Conservation (phyloP, 1,140 invertebrate genomes). For the Brachionus manjavacas region DNA sequence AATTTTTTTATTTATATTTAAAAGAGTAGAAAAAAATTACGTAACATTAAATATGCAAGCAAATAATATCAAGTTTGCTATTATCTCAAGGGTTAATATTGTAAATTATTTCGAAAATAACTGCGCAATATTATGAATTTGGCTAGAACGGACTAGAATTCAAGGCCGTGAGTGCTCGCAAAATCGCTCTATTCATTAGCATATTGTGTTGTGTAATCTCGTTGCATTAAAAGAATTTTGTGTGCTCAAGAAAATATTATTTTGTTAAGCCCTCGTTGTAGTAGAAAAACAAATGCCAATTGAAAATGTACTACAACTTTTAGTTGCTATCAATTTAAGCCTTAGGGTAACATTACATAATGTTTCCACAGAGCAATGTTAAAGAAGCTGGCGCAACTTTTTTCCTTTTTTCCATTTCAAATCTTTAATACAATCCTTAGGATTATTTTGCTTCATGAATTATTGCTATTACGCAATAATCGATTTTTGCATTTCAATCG, state of each 20-base stretch:
- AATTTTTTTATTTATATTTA: not conserved
- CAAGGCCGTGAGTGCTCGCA: not conserved
- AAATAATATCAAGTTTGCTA: constrained; percentile 27
- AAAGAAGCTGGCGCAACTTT: not conserved
- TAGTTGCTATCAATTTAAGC: not conserved
- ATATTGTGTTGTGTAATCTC: constrained; percentile 22
- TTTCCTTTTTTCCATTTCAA: not conserved
- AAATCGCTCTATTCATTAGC: constrained; percentile 17
- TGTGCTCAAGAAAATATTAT: not conserved
- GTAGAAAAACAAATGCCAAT: not conserved
- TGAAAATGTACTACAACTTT: not conserved
- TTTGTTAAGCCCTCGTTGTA: not conserved
- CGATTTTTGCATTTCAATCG: not conserved
- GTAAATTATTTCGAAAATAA: not conserved
- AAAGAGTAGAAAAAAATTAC: not conserved
- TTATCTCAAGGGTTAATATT: constrained; percentile 35
- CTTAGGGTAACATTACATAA: not conserved
- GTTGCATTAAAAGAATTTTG: not conserved
- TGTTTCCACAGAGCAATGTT: not conserved
- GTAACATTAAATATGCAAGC: not conserved
- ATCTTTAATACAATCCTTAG: too few species aligned
- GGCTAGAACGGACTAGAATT: not conserved
- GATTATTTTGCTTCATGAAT: too few species aligned
- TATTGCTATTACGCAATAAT: not conserved
- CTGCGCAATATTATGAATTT: constrained; percentile 4